Base-by-base conservation (phyloP, 2,113 vertebrate genomes). In the Vidua macroura region DNA sequence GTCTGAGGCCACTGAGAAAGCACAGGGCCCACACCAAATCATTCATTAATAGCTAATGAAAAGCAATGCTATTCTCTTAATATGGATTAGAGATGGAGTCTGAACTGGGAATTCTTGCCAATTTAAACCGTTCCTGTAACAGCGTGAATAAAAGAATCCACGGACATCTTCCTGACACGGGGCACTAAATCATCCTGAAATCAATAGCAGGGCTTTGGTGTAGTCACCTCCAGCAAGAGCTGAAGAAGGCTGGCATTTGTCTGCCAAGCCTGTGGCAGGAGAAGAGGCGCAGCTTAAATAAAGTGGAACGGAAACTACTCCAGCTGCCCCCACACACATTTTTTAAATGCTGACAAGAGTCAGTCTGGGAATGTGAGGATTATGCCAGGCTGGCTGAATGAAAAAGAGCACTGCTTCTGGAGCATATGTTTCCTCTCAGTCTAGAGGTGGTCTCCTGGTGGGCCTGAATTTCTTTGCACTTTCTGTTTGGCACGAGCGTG, bases 301-400 rank as follows among this genome's bases (percentile, higher is more conserved):
- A 96, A 96, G 90, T 64, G 92, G 93, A 94, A 94, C 33, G 15
- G 93, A 96, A 96, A 88, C 85, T 88, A 69, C 90, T 90, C 90
- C 92, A 96, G 92, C 95, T 96, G 88, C 90, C 92, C 88, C 67
- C 64, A 69, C 74, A 75, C 4, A 55, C 73, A 86, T 96, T 92
- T 94, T 81, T 96, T 58, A 93, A 86, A 91, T 73, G 83, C 83
- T 95, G 90, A 94, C 90, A 92, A 90, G 84, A 96, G 66, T 69
- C 94, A 94, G 92, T 94, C 93, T 94, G 91, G 91, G 94, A 95
- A 97, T 94, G 91, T 60, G 58, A 92, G 78, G 83, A 91, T 93
- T 89, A 82, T 94, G 95, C 94, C 93, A 96, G 87, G 86, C 74
- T 93, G 91, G 95, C 63, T 4, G 7, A 82, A 84, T 66, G 74